phyloP scores from a whole-genome alignment of 2,113 vertebrate genomes.

The Mellivora capensis region DNA sequence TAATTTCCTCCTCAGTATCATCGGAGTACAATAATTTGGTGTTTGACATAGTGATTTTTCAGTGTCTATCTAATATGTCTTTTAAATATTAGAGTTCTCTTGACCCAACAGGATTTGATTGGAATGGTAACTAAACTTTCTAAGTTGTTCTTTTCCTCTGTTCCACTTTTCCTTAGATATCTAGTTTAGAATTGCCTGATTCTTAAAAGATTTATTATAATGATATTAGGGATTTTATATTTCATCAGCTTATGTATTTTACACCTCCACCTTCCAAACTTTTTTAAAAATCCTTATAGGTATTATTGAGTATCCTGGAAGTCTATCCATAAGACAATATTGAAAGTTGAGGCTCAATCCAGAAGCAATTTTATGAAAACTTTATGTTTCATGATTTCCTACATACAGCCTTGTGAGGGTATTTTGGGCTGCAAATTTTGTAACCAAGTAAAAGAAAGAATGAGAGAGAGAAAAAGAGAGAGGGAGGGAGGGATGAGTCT shows the following conservation, averaged over 20 bases:
- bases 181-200: not conserved
- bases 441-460: not conserved
- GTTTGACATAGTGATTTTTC: slow-evolving; percentile 47
- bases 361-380: not conserved
- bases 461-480: too few relatives aligned
- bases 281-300: not conserved
- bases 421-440: not conserved
- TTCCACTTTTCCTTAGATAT: not conserved
- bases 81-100: not conserved
- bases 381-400: not conserved
- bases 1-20: slow-evolving; percentile 35
- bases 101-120: not conserved
- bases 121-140: not conserved
- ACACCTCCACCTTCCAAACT: not conserved
- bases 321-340: not conserved
- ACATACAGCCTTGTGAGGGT: not conserved
- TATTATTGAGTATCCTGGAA: not conserved
- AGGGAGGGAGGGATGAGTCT: not conserved
- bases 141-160: not conserved
- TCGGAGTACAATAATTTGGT: slow-evolving; percentile 49
- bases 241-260: not conserved
- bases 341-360: not conserved
- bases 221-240: not conserved
- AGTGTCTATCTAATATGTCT: not conserved
- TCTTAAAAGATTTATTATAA: not conserved